Evolutionary conservation across 2,113 vertebrate genomes (phyloP).

Genomic region (Campylomormyrus tamandua): DNA sequence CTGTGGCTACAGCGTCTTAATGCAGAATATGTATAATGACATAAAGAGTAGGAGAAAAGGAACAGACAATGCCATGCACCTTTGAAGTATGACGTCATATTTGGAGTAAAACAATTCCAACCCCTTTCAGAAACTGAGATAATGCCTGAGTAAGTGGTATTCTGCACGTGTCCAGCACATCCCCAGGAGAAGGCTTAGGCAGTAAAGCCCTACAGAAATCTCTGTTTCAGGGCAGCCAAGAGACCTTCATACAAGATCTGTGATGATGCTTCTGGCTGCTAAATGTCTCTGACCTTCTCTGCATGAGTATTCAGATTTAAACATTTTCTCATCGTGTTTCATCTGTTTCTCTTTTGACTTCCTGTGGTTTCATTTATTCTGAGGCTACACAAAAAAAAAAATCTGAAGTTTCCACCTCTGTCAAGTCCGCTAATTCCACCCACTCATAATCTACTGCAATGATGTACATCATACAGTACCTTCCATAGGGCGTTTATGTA

Average conservation of each 20-base stretch:
- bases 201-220: not conserved
- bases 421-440: slow-evolving; percentile 19
- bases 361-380: slow-evolving; percentile 22
- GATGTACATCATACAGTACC: not conserved
- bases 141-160: not conserved
- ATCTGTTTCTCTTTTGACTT: slow-evolving; percentile 1
- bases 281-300: not conserved
- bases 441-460: slow-evolving; percentile 4
- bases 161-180: not conserved
- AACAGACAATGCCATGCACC: not conserved
- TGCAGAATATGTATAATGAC: not conserved
- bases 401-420: slow-evolving; percentile 21
- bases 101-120: not conserved
- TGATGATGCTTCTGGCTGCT: not conserved
- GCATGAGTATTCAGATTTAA: not conserved
- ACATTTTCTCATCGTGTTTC: slow-evolving; percentile 15
- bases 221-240: not conserved
- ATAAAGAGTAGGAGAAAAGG: not conserved
- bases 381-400: slow-evolving; percentile 14
- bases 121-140: not conserved
- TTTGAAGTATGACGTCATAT: not conserved
- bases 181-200: not conserved
- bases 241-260: not conserved
- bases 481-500: not conserved
- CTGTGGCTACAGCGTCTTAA: not conserved